Conservation (phyloP, 2,888 invertebrate species). For the Copidosoma aretas region DNA sequence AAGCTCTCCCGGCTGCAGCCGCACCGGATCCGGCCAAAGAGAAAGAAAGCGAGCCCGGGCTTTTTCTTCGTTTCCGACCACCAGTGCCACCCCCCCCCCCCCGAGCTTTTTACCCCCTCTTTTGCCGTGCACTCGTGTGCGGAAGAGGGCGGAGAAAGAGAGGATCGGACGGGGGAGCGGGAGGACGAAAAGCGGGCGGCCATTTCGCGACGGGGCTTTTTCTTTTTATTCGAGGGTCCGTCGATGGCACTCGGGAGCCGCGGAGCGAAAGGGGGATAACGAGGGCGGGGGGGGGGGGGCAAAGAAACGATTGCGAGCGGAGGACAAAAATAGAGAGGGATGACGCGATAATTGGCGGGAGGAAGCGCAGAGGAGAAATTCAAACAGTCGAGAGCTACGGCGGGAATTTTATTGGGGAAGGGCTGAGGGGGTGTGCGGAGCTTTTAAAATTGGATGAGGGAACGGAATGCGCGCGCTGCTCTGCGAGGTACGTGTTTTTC, state of each 20-base stretch:
- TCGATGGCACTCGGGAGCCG: slow-evolving; percentile 41
- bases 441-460: too few relatives aligned
- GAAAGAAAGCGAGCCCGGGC: neutral
- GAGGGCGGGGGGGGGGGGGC: slow-evolving; percentile 22
- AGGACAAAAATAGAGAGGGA: slow-evolving; percentile 19
- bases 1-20: slow-evolving; percentile 60
- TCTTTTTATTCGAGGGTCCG: slow-evolving; percentile 15
- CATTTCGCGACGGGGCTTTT: slow-evolving; percentile 60
- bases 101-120: slow-evolving; percentile 9
- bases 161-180: slow-evolving; percentile 43
- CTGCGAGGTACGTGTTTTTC: too few relatives aligned
- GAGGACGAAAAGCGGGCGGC: slow-evolving; percentile 62
- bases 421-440: too few relatives aligned
- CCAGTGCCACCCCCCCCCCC: slow-evolving; percentile 2
- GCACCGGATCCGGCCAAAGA: slow-evolving; percentile 53
- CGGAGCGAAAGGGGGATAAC: slow-evolving; percentile 25
- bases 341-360: slow-evolving; percentile 17
- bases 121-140: slow-evolving; percentile 11
- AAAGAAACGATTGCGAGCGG: slow-evolving; percentile 22
- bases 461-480: too few relatives aligned
- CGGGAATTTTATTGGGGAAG: neutral
- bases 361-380: neutral
- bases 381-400: neutral
- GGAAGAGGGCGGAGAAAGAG: slow-evolving; percentile 28
- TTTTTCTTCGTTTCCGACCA: slow-evolving; percentile 28